Evolutionary conservation across 2,113 vertebrate genomes (phyloP).

Genomic region (Passer montanus): DNA sequence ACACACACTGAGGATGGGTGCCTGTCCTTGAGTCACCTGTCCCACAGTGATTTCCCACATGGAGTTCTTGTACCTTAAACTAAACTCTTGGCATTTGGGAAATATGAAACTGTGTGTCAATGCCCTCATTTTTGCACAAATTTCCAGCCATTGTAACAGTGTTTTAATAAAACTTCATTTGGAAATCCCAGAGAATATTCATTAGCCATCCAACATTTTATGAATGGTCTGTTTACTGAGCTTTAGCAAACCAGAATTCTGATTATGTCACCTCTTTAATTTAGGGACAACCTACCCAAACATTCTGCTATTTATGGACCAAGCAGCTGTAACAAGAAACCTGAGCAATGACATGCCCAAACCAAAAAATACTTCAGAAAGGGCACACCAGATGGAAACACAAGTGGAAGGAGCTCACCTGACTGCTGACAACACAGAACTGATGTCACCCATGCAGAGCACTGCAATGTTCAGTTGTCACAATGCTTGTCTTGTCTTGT

Average conservation of each 20-base stretch:
- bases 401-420: background rate
- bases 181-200: background rate
- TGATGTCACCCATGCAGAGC: background rate
- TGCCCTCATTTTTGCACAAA: background rate
- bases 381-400: background rate
- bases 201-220: background rate
- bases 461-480: background rate
- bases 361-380: background rate
- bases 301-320: background rate
- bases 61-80: background rate
- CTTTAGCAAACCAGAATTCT: background rate
- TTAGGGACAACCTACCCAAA: background rate
- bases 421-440: background rate
- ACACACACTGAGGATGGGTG: background rate
- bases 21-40: background rate
- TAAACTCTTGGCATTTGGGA: background rate
- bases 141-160: background rate
- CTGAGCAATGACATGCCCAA: background rate
- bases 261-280: background rate
- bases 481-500: background rate
- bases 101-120: background rate
- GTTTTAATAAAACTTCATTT: background rate
- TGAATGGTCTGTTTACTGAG: background rate
- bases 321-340: background rate
- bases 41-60: background rate